A percentile compares a stretch with the other conserved stretches of the same genome.
Evolutionary conservation across 2,797 vertebrate species (phyloP).

Genomic region (Eleutherodactylus coqui): DNA sequence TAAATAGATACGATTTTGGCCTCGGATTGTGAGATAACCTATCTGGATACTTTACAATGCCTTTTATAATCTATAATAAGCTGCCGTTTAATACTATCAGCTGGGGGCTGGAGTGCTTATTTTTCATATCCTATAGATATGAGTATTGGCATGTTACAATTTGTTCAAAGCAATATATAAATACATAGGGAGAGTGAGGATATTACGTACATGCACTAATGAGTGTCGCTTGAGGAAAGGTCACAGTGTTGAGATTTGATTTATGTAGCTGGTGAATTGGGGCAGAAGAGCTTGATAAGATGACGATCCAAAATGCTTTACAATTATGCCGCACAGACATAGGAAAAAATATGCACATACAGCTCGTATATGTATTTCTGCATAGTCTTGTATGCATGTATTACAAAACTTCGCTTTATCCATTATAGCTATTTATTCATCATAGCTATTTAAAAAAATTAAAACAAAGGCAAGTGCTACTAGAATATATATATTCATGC

Average conservation of each 20-base stretch:
- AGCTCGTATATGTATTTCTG: background rate
- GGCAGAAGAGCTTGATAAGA: slow-evolving; percentile 72
- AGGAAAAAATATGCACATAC: background rate
- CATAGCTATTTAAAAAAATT: no score
- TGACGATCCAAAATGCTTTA: slow-evolving; percentile 72
- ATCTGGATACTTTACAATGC: slow-evolving; percentile 25
- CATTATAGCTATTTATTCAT: no score
- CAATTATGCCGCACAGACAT: slow-evolving; percentile 66
- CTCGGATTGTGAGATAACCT: slow-evolving; percentile 23
- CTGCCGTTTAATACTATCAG: slow-evolving; percentile 23
- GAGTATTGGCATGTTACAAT: slow-evolving; percentile 52
- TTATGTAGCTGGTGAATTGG: slow-evolving; percentile 80
- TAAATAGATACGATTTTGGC: background rate
- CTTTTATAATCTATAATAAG: slow-evolving; percentile 22
- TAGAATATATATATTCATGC: no score
- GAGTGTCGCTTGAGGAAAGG: slow-evolving; percentile 78
- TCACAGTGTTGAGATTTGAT: slow-evolving; percentile 81
- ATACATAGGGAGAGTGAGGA: slow-evolving; percentile 47
- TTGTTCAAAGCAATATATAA: slow-evolving; percentile 46
- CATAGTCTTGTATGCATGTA: no score
- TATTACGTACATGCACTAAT: slow-evolving; percentile 69
- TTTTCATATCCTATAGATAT: slow-evolving; percentile 46
- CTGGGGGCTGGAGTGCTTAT: slow-evolving; percentile 30
- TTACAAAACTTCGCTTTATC: no score
- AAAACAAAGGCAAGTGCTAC: no score